phyloP scores from a whole-genome alignment of 2,797 vertebrate species.

The Coregonus sp. region DNA sequence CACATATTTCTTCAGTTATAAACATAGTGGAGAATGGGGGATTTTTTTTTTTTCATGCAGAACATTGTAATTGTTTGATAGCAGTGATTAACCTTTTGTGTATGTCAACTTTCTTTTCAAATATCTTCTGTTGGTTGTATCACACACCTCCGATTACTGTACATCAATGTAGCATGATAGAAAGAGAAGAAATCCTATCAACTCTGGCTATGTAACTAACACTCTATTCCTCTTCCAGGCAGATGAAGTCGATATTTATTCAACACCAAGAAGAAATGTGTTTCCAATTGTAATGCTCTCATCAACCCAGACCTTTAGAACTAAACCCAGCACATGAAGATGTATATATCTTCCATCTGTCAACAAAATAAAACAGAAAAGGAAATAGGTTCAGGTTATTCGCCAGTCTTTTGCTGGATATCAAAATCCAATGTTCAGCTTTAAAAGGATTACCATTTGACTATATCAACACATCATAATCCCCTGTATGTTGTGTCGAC shows the following conservation, averaged over 20 bases:
- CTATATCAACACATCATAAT: constrained; percentile 23
- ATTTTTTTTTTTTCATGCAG: background rate
- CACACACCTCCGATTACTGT: constrained; percentile 29
- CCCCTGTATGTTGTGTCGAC: background rate
- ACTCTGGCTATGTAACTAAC: constrained; percentile 42
- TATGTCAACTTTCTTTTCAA: constrained; percentile 12
- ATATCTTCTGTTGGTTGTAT: constrained; percentile 6
- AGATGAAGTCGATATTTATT: constrained; percentile 63
- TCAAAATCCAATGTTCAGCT: constrained; percentile 51
- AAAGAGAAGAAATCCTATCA: constrained; percentile 46
- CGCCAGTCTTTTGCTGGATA: constrained; percentile 14
- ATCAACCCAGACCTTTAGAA: constrained; percentile 41
- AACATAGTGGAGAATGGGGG: background rate
- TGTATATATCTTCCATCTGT: constrained; percentile 20
- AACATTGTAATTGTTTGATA: constrained; percentile 1
- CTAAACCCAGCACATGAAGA: constrained; percentile 37
- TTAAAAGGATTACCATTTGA: constrained; percentile 55
- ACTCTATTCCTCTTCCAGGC: constrained; percentile 50
- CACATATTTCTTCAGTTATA: background rate
- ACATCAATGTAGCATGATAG: constrained; percentile 27
- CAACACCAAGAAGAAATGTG: constrained; percentile 35
- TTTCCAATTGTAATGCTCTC: constrained; percentile 33
- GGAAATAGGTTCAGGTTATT: constrained; percentile 58
- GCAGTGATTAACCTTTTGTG: constrained; percentile 7
- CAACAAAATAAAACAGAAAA: constrained; percentile 13